Base-by-base conservation (phyloP, 2,888 invertebrate genomes). In the Ochropacha duplaris region DNA sequence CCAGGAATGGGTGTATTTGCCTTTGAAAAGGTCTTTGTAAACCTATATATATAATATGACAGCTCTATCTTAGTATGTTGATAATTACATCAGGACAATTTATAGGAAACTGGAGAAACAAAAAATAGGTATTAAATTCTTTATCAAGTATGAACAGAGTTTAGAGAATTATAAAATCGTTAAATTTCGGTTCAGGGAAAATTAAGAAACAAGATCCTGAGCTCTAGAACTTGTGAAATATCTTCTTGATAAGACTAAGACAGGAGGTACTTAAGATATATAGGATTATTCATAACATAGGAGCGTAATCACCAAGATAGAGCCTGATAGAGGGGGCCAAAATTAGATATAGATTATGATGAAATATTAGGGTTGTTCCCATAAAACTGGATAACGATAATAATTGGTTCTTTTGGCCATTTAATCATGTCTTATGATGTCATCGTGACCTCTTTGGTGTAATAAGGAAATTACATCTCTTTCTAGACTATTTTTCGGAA, bases 351-450 rank as follows among this genome's bases (percentile, higher is more conserved):
- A 34, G 31, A 52, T 52, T 52, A 52, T 12, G 19, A 31, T 28
- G 52, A 52, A 52, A 31, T 31, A 22, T 22, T 52, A 22, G 31
- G 52, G 52, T 2, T 52, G 11, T 19, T 31, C 28, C 24, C 50
- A 26, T 44, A 34, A 39, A 51, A 55, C 49, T 55, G 22, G 51
- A 24, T 31, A 1, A 52, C 4, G 52, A 6, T 31, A 56, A 52
- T 56, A 56, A 56, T 56, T 51, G 51, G 56, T 52, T 52, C 39
- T 44, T 28, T 28, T 26, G 44, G n/a, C 50, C 50, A 44, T 56
- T 56, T 52, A 49, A 56, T 51, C 56, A 56, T 56, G 39, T 28
- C 24, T 28, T 39, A 31, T 56, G 56, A 28, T n/a, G 26, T 51
- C 28, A 49, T 12, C 22, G n/a, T 56, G 22, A 44, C 52, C 52